Evolutionary conservation across 2,888 invertebrate species (phyloP).

Genomic region (Parascotia fuliginaria): DNA sequence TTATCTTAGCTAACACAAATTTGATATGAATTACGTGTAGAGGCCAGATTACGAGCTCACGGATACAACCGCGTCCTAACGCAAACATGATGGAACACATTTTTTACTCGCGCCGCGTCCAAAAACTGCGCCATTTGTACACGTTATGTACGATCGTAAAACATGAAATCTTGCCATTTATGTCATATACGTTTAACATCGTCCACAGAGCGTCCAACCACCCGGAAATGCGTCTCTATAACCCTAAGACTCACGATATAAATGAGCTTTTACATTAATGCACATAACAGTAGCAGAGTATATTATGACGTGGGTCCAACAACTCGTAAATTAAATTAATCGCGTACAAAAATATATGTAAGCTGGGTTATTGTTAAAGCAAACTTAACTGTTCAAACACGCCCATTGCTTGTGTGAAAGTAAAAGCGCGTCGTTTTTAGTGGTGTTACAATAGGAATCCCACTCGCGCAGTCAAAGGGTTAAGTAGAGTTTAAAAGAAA

Average conservation of each 20-base stretch:
- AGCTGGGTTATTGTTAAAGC: neutral
- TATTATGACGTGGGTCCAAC: neutral
- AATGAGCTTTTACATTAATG: neutral
- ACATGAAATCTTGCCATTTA: neutral
- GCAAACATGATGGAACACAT: neutral
- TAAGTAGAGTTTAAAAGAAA: conserved; percentile 34
- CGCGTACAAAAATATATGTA: neutral
- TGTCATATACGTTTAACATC: neutral
- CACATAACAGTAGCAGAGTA: neutral
- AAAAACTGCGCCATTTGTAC: neutral
- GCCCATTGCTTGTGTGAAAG: conserved; percentile 17
- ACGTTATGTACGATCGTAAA: neutral
- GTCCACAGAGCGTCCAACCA: neutral
- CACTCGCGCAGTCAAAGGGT: conserved; percentile 34
- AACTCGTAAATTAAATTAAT: neutral
- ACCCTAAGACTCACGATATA: neutral
- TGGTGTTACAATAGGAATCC: conserved; percentile 27
- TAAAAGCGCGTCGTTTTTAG: conserved; percentile 23
- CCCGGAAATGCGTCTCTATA: conserved; percentile 4
- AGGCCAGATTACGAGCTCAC: conserved; percentile 5
- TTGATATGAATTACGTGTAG: conserved; percentile 34
- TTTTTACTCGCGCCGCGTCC: neutral
- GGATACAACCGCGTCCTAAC: neutral
- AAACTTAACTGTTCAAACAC: conserved; percentile 3
- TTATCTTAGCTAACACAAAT: conserved; percentile 30